Conservation (phyloP, 2,888 invertebrate genomes). For the Gari tellinella region DNA sequence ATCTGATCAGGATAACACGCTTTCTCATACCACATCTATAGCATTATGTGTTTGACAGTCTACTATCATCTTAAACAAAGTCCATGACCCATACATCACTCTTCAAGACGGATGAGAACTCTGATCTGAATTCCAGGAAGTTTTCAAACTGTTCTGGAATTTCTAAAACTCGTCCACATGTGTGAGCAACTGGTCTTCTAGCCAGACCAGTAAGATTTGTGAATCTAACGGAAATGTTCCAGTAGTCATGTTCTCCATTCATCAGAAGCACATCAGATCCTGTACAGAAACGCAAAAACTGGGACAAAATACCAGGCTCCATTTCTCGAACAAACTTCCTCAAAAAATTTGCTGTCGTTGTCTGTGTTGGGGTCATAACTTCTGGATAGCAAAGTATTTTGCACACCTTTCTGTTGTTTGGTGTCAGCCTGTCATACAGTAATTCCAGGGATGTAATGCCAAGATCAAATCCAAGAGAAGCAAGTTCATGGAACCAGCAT, state of each 20-base stretch:
- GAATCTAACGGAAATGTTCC: slow-evolving; percentile 25
- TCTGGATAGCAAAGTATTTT: slow-evolving; percentile 37
- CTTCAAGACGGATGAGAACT: slow-evolving; percentile 23
- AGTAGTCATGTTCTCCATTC: no score
- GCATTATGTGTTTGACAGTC: no score
- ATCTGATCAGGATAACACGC: no score
- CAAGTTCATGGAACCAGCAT: slow-evolving; percentile 32
- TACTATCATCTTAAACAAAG: no score
- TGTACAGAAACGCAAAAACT: slow-evolving; percentile 40
- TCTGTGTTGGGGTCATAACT: slow-evolving; percentile 25
- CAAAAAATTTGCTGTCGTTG: slow-evolving; percentile 18
- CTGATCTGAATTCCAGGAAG: slow-evolving; percentile 26
- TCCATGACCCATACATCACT: slow-evolving; percentile 39
- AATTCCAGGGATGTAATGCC: slow-evolving; percentile 11
- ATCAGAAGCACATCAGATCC: slow-evolving; percentile 31
- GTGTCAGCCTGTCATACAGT: slow-evolving; percentile 26
- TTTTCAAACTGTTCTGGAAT: slow-evolving; percentile 21
- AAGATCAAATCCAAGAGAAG: no score
- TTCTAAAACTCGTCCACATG: slow-evolving; percentile 39
- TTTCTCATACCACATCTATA: no score
- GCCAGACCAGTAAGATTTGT: slow-evolving; percentile 22
- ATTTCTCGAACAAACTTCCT: slow-evolving; percentile 33
- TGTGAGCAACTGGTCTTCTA: slow-evolving; percentile 40
- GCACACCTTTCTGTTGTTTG: slow-evolving; percentile 26
- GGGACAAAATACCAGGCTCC: slow-evolving; percentile 1